Evolutionary conservation across 2,797 vertebrate genomes (phyloP).

Genomic region (Schizopygopsis pylzovi): DNA sequence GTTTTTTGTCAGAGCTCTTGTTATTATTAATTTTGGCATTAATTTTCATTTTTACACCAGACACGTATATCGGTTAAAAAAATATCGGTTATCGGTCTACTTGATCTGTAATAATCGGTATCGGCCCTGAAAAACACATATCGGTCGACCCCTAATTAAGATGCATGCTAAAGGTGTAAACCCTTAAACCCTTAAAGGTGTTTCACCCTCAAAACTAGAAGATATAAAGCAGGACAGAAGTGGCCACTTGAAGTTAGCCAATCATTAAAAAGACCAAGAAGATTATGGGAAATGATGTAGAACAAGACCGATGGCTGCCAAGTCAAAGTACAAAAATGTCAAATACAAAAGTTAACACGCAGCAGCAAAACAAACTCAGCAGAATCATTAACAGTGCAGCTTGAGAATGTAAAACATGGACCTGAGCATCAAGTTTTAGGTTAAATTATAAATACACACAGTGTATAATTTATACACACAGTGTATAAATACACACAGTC

Average conservation of each 20-base stretch:
- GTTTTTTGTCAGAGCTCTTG: too few species aligned
- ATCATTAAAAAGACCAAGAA: neutral
- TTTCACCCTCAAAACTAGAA: neutral
- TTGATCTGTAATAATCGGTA: too few species aligned
- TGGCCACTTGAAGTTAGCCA: neutral
- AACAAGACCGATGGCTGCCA: neutral
- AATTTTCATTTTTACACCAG: too few species aligned
- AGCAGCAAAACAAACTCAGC: neutral
- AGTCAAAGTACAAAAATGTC: neutral
- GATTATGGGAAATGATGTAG: neutral
- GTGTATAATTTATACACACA: too few species aligned
- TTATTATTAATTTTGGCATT: too few species aligned
- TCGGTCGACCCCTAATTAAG: too few species aligned
- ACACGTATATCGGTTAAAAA: too few species aligned
- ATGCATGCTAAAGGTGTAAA: neutral
- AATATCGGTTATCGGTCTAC: too few species aligned
- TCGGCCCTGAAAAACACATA: too few species aligned
- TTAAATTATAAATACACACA: neutral
- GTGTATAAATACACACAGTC: too few species aligned
- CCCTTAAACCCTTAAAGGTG: too few species aligned
- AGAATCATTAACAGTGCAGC: neutral
- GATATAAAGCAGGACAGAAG: neutral
- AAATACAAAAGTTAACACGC: neutral
- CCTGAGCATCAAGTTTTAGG: neutral
- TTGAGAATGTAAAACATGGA: neutral